These are phyloP conservation scores for Galerucella calmariensis DNA, from an alignment of 2,888 invertebrate genomes.

Conservation along the genomic window DNA sequence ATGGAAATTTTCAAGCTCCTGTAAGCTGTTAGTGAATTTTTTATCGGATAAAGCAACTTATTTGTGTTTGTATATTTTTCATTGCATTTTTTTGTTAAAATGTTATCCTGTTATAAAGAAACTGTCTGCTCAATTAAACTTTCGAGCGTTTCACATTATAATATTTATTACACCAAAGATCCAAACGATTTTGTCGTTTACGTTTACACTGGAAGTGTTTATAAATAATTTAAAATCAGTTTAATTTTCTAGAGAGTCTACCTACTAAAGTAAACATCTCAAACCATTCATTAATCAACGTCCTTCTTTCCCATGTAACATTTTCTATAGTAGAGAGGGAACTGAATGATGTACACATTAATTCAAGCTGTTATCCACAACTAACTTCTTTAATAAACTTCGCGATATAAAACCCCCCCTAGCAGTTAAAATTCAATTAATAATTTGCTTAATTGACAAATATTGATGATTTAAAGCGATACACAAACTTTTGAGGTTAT, in stretches of 20 bases:
- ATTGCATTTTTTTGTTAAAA: too few relatives aligned
- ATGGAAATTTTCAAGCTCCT: too few relatives aligned
- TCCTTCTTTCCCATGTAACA: constrained; percentile 24
- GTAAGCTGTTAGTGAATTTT: too few relatives aligned
- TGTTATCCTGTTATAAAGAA: too few relatives aligned
- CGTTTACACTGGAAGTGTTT: background rate
- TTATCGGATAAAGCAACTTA: too few relatives aligned
- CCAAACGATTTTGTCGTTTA: background rate
- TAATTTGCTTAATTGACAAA: constrained; percentile 31
- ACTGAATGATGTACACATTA: constrained; percentile 29
- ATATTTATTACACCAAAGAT: background rate
- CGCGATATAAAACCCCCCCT: constrained; percentile 3
- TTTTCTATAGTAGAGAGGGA: constrained; percentile 12
- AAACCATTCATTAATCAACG: constrained; percentile 31
- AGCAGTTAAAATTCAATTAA: constrained; percentile 29
- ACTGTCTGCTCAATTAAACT: background rate
- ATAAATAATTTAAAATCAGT: constrained; percentile 5
- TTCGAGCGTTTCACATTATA: background rate
- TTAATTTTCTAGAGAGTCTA: constrained; percentile 16
- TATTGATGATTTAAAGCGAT: constrained; percentile 18
- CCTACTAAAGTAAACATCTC: constrained; percentile 20
- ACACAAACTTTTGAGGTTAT: too few relatives aligned
- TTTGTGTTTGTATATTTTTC: too few relatives aligned
- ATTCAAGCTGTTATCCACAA: constrained; percentile 28
- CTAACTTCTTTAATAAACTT: constrained; percentile 30